Conservation (phyloP, 1,140 invertebrate species). For the Vollenhovia emeryi region DNA sequence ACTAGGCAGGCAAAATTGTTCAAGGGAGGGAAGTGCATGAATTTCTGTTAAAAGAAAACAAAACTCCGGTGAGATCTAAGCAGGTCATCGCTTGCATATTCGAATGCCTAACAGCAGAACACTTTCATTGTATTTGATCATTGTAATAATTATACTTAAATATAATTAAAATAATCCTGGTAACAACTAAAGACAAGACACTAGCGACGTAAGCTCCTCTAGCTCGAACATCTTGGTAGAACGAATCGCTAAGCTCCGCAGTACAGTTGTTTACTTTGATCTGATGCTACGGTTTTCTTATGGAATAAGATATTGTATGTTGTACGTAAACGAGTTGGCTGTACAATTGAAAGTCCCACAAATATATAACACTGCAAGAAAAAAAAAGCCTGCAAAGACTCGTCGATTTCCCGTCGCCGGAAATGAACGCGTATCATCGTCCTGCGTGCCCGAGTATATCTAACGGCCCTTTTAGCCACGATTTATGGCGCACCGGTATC, state of each 20-base stretch:
- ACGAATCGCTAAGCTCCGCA: conserved; percentile 6
- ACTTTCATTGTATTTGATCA: neutral
- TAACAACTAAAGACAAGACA: neutral
- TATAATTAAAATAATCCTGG: neutral
- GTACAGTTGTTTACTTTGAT: conserved; percentile 64
- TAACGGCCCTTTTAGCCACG: conserved; percentile 4
- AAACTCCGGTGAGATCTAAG: neutral
- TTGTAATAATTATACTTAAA: conserved; percentile 15
- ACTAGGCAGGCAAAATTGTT: neutral
- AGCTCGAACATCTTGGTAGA: conserved; percentile 25
- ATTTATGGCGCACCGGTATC: conserved; percentile 8
- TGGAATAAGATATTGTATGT: conserved; percentile 68
- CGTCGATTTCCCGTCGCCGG: neutral
- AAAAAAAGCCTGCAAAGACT: conserved; percentile 38
- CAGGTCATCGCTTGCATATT: neutral
- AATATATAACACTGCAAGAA: conserved; percentile 63
- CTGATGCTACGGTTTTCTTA: conserved; percentile 61
- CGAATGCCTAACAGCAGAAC: conserved; percentile 3
- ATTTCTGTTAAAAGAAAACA: neutral
- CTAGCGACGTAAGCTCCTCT: neutral
- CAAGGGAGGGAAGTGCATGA: neutral
- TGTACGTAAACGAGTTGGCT: conserved; percentile 70
- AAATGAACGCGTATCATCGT: conserved; percentile 28
- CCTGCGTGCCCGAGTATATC: neutral
- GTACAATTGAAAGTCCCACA: conserved; percentile 68